Base-by-base conservation (phyloP, 2,888 invertebrate species). In the Apoderus coryli region DNA sequence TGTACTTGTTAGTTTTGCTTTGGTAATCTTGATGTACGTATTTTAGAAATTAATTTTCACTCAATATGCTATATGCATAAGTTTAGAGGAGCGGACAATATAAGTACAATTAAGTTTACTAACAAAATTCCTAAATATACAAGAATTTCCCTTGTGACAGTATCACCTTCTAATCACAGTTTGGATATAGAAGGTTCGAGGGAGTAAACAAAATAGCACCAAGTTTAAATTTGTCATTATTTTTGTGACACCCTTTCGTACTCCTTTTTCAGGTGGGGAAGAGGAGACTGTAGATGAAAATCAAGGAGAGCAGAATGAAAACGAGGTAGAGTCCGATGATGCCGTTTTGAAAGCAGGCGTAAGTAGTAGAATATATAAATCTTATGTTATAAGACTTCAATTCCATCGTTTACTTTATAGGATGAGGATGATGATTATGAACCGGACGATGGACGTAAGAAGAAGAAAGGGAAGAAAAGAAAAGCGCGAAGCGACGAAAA, bases 401-500 rank as follows among this genome's bases (percentile, higher is more conserved):
- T n/a, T n/a, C n/a, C n/a, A n/a, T n/a, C n/a, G n/a, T n/a, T n/a
- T n/a, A n/a, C n/a, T n/a, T n/a, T n/a, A 6, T 19, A 74, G 67
- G 75, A 85, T 56, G 85, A 82, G 53, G 84, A 86, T 56, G 85
- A 85, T 47, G 85, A 86, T 55, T 84, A 81, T 45, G 84, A 84
- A 40, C 79, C 78, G 31, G 85, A 85, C 52, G 84, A 79, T 59
- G 69, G 69, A 29, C 72, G 81, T 46, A 84, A 82, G 58, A 84
- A 85, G 61, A 90, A 90, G 53, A 89, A 90, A 49, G 89, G 88
- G 13, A 92, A 92, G 58, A 93, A 93, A 55, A 71, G 92, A 51
- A 90, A 89, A 64, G 82, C 79, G 31, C 71, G 78, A 46, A 80
- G 86, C 47, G 89, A 89, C 55, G 81, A 82, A 34, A 86, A 88